These are phyloP conservation scores for Diorhabda sublineata DNA, from an alignment of 1,140 invertebrate genomes.

Conservation along the genomic window DNA sequence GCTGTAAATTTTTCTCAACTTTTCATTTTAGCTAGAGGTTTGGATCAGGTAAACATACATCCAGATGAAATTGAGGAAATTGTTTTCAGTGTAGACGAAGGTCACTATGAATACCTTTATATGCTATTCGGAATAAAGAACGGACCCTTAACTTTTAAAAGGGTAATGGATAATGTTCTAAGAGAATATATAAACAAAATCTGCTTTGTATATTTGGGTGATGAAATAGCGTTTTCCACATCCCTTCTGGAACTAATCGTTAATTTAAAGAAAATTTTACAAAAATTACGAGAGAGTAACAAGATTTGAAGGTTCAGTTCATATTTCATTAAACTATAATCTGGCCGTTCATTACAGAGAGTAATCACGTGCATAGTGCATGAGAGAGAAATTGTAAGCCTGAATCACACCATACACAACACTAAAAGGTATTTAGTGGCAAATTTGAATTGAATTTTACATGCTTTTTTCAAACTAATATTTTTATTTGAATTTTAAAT, in stretches of 20 bases:
- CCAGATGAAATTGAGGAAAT: background rate
- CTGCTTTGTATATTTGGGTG: background rate
- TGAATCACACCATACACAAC: too few relatives aligned
- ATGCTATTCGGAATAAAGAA: slow-evolving; percentile 11
- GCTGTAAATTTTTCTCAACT: too few relatives aligned
- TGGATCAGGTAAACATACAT: too few relatives aligned
- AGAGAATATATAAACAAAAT: slow-evolving; percentile 4
- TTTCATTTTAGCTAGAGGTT: too few relatives aligned
- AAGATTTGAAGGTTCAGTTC: background rate
- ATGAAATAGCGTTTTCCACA: background rate
- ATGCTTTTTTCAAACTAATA: too few relatives aligned
- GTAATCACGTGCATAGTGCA: too few relatives aligned
- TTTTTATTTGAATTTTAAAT: too few relatives aligned
- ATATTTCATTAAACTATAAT: too few relatives aligned
- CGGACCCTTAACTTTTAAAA: slow-evolving; percentile 6
- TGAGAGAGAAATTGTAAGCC: too few relatives aligned
- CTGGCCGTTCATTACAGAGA: too few relatives aligned
- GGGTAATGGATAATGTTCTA: slow-evolving; percentile 10
- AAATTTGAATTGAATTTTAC: too few relatives aligned
- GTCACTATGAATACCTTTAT: slow-evolving; percentile 6
- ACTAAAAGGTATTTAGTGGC: too few relatives aligned
- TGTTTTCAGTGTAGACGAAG: slow-evolving; percentile 8
- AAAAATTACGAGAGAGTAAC: background rate
- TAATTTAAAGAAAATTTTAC: background rate
- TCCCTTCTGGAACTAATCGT: background rate